These are phyloP conservation scores for Cosmia trapezina DNA, from an alignment of 2,888 invertebrate species.

Conservation along the genomic window DNA sequence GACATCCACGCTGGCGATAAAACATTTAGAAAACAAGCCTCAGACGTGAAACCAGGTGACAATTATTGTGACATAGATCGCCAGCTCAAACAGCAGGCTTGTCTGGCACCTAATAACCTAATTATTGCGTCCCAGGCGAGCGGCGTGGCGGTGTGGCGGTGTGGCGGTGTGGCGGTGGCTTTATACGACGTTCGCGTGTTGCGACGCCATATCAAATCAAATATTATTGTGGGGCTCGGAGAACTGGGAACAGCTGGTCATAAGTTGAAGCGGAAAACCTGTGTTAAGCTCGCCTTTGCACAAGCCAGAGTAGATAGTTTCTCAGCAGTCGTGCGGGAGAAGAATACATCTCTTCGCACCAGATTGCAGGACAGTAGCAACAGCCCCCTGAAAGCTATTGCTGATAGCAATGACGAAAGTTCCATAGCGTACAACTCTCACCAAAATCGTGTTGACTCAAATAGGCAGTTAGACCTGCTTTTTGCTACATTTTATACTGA, in stretches of 20 bases:
- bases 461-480: no score
- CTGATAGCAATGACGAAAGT: no score
- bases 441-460: no score
- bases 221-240: constrained; percentile 68
- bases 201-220: constrained; percentile 68
- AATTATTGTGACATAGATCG: constrained; percentile 39
- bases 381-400: no score
- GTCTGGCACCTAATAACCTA: constrained; percentile 71
- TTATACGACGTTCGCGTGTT: constrained; percentile 75
- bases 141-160: not conserved
- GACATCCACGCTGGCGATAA: no score
- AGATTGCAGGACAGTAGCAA: no score
- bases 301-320: not conserved
- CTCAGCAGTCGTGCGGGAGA: not conserved
- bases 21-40: constrained; percentile 2
- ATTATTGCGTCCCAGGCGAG: constrained; percentile 67
- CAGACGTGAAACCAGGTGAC: not conserved
- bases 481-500: no score
- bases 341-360: no score
- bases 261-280: not conserved
- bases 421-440: no score
- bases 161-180: constrained; percentile 29
- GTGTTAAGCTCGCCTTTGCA: not conserved
- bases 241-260: constrained; percentile 38
- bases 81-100: constrained; percentile 58